Percentiles rank a stretch among this genome's conserved stretches.
phyloP scores from a whole-genome alignment of 2,888 invertebrate species.

The Neoitamus cyanurus region DNA sequence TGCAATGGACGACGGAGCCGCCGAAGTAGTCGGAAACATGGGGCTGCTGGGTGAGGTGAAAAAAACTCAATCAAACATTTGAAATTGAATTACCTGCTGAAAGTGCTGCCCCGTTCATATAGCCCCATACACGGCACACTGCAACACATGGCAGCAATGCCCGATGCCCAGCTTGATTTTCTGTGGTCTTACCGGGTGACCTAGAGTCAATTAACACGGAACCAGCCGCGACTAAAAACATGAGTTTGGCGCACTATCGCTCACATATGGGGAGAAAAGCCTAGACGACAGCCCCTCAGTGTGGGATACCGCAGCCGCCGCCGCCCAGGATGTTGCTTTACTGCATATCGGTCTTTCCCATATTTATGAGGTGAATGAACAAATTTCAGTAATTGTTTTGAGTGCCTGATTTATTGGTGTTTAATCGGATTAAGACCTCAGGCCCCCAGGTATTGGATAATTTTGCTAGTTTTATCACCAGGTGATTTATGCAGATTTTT shows the following conservation, averaged over 20 bases:
- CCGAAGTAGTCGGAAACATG: slow-evolving; percentile 16
- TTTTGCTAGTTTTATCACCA: background rate
- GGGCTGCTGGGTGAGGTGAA: background rate
- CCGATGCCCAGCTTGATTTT: background rate
- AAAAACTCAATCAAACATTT: slow-evolving; percentile 28
- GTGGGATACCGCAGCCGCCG: background rate
- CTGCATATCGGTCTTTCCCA: background rate
- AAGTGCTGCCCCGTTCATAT: background rate
- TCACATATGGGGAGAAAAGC: background rate
- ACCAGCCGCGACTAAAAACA: slow-evolving; percentile 9
- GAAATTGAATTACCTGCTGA: slow-evolving; percentile 25
- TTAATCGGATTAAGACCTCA: background rate
- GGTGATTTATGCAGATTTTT: background rate
- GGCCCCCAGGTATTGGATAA: background rate
- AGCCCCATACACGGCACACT: background rate
- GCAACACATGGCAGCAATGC: background rate
- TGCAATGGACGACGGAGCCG: background rate
- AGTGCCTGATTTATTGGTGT: background rate
- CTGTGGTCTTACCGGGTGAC: slow-evolving; percentile 15
- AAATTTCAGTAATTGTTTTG: slow-evolving; percentile 18
- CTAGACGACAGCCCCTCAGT: too few relatives aligned
- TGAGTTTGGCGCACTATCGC: background rate
- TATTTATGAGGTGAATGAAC: slow-evolving; percentile 18
- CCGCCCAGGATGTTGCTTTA: background rate
- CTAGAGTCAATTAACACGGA: slow-evolving; percentile 38